phyloP scores from a whole-genome alignment of 2,888 invertebrate genomes.

The Apeira syringaria region DNA sequence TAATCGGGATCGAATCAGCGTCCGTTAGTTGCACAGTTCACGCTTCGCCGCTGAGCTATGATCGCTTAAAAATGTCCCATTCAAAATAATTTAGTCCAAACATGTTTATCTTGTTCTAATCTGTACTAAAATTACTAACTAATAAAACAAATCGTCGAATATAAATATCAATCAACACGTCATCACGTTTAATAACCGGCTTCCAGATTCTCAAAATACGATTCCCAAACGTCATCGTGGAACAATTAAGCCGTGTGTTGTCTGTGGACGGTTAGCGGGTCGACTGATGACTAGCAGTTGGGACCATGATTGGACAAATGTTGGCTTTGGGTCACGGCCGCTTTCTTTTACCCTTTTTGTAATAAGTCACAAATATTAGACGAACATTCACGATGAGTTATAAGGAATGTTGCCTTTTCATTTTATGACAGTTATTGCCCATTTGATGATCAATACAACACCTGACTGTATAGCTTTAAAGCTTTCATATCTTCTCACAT shows the following conservation, averaged over 20 bases:
- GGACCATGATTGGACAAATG: conserved; percentile 63
- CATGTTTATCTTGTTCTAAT: no score
- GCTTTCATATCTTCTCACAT: conserved; percentile 6
- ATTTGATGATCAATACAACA: not conserved
- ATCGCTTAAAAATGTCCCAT: no score
- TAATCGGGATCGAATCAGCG: no score
- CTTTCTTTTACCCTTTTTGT: conserved; percentile 42
- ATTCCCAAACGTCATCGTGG: conserved; percentile 23
- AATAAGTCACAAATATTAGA: conserved; percentile 1
- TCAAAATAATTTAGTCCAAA: no score
- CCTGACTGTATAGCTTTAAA: conserved; percentile 1
- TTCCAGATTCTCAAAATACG: conserved; percentile 27
- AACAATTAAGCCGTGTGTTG: conserved; percentile 39
- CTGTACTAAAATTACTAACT: no score
- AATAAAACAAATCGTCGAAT: no score
- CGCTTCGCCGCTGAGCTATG: no score
- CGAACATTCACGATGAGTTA: conserved; percentile 7
- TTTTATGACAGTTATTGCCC: conserved; percentile 6
- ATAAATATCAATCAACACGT: conserved; percentile 11
- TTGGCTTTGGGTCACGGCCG: conserved; percentile 45
- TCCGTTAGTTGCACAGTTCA: no score
- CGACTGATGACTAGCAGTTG: conserved; percentile 48
- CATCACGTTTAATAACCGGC: conserved; percentile 25
- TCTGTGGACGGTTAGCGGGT: conserved; percentile 33
- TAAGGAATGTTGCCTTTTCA: conserved; percentile 3